These are phyloP conservation scores for Drosophila rubida DNA, from an alignment of 2,888 invertebrate species.

Conservation along the genomic window DNA sequence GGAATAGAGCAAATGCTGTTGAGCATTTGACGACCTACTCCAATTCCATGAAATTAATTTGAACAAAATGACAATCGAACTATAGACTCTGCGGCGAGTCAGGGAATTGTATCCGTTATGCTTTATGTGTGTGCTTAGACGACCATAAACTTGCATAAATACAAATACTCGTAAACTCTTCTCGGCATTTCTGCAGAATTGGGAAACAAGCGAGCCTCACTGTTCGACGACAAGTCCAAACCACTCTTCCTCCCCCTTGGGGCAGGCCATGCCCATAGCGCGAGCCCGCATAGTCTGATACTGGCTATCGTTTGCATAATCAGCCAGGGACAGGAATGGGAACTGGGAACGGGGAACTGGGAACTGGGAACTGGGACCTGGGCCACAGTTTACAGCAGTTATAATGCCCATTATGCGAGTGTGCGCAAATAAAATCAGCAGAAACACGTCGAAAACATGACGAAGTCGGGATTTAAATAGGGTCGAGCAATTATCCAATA, in stretches of 20 bases:
- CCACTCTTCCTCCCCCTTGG: slow-evolving; percentile 5
- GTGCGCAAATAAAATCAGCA: not conserved
- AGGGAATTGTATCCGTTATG: not conserved
- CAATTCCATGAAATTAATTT: not conserved
- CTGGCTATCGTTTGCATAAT: slow-evolving; percentile 29
- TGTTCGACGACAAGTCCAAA: slow-evolving; percentile 3
- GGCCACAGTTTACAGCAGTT: slow-evolving; percentile 12
- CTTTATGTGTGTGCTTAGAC: not conserved
- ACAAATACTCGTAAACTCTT: not conserved
- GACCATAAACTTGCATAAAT: not conserved
- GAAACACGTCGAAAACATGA: too few relatives aligned
- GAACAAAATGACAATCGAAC: not conserved
- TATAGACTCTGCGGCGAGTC: not conserved
- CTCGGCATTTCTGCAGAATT: slow-evolving; percentile 17
- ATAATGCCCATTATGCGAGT: not conserved
- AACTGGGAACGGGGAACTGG: not conserved
- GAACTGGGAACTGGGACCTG: not conserved
- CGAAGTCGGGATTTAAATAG: too few relatives aligned
- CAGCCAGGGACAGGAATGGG: not conserved
- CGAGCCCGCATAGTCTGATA: slow-evolving; percentile 41
- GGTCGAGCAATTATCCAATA: too few relatives aligned
- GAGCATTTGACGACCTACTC: not conserved
- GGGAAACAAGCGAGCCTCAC: slow-evolving; percentile 15
- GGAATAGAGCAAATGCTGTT: too few relatives aligned
- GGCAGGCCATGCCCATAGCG: slow-evolving; percentile 33